phyloP scores from a whole-genome alignment of 2,888 invertebrate species.

The Neoaliturus tenellus region DNA sequence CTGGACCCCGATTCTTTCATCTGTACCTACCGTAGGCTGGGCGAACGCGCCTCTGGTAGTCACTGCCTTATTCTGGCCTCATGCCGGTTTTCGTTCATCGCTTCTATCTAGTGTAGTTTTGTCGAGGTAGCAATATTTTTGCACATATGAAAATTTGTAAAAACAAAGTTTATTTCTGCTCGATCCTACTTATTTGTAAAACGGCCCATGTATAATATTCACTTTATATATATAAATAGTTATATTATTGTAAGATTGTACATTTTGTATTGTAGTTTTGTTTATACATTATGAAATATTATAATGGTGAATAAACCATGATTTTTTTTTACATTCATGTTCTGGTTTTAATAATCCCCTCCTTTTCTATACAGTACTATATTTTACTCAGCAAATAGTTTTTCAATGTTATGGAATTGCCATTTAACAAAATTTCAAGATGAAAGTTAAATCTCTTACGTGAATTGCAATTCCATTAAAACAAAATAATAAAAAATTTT shows the following conservation, averaged over 20 bases:
- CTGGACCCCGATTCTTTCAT: slow-evolving; percentile 60
- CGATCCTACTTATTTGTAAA: slow-evolving; percentile 56
- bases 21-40: slow-evolving; percentile 58
- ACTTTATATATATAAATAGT: slow-evolving; percentile 69
- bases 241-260: slow-evolving; percentile 80
- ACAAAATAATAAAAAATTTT: too few species aligned
- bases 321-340: slow-evolving; percentile 61
- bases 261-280: slow-evolving; percentile 85
- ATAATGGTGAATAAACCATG: slow-evolving; percentile 70
- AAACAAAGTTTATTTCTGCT: slow-evolving; percentile 59
- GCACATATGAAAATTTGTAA: slow-evolving; percentile 55
- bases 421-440: too few species aligned
- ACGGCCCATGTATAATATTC: slow-evolving; percentile 74
- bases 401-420: too few species aligned
- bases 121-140: slow-evolving; percentile 58
- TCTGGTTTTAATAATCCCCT: neutral
- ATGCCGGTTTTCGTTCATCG: slow-evolving; percentile 46
- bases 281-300: slow-evolving; percentile 80
- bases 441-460: too few species aligned
- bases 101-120: slow-evolving; percentile 57
- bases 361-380: too few species aligned
- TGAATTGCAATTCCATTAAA: too few species aligned
- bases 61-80: slow-evolving; percentile 53
- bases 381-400: too few species aligned
- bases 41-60: neutral